A percentile compares a stretch with the other conserved stretches of the same genome.
Evolutionary conservation across 2,888 invertebrate species (phyloP).

Genomic region (Acronicta alni): DNA sequence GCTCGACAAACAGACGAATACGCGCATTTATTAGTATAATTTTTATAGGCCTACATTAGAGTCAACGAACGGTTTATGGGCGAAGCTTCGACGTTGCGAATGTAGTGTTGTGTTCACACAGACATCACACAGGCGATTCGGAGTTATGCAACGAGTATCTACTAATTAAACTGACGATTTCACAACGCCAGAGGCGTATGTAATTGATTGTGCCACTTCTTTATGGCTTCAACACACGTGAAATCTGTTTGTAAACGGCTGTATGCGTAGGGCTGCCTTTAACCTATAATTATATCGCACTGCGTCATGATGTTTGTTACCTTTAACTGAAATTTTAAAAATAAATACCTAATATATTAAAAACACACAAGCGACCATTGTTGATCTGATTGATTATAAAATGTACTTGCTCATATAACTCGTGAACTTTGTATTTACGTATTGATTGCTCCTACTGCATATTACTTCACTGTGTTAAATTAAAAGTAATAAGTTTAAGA

Average conservation of each 20-base stretch:
- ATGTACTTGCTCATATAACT: too few relatives aligned
- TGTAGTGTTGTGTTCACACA: conserved; percentile 40
- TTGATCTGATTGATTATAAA: too few relatives aligned
- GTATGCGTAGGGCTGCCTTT: conserved; percentile 45
- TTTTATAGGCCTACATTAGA: conserved; percentile 48
- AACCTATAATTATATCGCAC: conserved; percentile 16
- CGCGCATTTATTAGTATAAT: conserved; percentile 47
- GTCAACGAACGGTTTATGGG: conserved; percentile 63
- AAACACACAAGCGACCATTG: too few relatives aligned
- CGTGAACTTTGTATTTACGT: too few relatives aligned
- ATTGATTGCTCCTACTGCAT: too few relatives aligned
- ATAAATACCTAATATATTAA: too few relatives aligned
- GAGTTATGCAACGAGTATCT: conserved; percentile 50
- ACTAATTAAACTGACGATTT: conserved; percentile 65
- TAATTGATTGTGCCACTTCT: conserved; percentile 69
- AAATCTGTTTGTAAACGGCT: conserved; percentile 63
- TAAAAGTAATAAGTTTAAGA: too few relatives aligned
- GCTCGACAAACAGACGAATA: conserved; percentile 37
- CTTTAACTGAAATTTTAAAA: conserved; percentile 1
- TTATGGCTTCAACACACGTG: conserved; percentile 61
- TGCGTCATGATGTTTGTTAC: conserved; percentile 10
- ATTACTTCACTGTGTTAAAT: too few relatives aligned
- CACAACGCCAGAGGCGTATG: conserved; percentile 61
- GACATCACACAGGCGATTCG: conserved; percentile 29
- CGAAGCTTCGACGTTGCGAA: conserved; percentile 55